phyloP scores from a whole-genome alignment of 2,888 invertebrate species.

The Ellobium chinense region DNA sequence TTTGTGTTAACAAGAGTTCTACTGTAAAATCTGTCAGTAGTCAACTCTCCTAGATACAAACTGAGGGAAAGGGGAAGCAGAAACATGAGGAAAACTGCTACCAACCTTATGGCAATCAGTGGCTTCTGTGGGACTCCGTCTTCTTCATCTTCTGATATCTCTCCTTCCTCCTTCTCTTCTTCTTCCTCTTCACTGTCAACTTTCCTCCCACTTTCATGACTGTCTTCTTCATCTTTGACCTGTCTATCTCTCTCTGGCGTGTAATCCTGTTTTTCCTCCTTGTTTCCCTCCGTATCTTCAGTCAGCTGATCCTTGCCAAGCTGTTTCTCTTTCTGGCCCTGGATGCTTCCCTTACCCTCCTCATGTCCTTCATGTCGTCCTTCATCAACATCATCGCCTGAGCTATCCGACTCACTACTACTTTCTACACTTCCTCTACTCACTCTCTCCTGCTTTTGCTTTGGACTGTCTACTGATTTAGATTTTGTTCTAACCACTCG shows the following conservation, averaged over 20 bases:
- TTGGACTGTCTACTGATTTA: background rate
- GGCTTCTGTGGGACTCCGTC: constrained; percentile 28
- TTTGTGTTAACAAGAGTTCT: no score
- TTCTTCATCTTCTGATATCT: constrained; percentile 27
- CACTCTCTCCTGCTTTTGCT: background rate
- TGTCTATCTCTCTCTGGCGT: background rate
- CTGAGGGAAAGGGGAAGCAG: no score
- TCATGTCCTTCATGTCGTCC: background rate
- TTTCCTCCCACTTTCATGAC: background rate
- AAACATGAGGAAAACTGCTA: no score
- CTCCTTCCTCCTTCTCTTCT: constrained; percentile 50
- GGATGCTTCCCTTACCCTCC: background rate
- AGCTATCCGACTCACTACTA: background rate
- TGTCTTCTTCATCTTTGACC: constrained; percentile 38
- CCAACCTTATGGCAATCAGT: constrained; percentile 38
- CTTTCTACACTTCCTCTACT: background rate
- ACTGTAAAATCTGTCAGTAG: no score
- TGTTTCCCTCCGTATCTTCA: background rate
- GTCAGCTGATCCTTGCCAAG: background rate
- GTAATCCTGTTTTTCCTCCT: constrained; percentile 36
- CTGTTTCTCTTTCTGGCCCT: background rate
- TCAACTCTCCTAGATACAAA: no score
- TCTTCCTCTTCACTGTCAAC: constrained; percentile 32
- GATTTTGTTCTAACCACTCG: background rate
- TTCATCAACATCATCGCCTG: background rate